Evolutionary conservation across 2,888 invertebrate genomes (phyloP).

Genomic region (Polymixis flavicincta): DNA sequence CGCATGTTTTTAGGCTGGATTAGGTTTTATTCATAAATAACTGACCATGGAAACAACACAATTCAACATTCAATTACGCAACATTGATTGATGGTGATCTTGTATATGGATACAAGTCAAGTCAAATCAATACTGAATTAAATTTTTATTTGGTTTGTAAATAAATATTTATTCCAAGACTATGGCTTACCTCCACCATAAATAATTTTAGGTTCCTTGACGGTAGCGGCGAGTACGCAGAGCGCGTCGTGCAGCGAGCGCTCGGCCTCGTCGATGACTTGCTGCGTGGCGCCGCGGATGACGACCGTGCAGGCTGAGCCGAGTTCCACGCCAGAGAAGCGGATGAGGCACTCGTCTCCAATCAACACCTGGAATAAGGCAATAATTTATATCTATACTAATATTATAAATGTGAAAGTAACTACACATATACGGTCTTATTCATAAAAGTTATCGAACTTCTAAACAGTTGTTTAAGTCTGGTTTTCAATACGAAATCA

Average conservation of each 20-base stretch:
- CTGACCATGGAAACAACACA: not conserved
- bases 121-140: not conserved
- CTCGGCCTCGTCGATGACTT: conserved; percentile 98
- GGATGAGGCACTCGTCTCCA: conserved; percentile 98
- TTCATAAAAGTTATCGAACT: no score
- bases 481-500: no score
- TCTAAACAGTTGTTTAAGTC: no score
- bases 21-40: not conserved
- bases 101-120: not conserved
- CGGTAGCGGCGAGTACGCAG: conserved; percentile 98
- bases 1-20: not conserved
- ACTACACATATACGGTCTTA: no score
- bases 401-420: not conserved
- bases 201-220: conserved; percentile 97
- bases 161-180: no score
- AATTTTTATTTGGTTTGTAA: not conserved
- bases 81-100: not conserved
- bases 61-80: not conserved
- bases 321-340: conserved; percentile 98
- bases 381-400: not conserved
- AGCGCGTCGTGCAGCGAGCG: conserved; percentile 99
- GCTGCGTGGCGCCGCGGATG: conserved; percentile 99
- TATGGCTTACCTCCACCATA: conserved; percentile 95
- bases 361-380: conserved; percentile 94
- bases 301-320: conserved; percentile 99